Base-by-base conservation (phyloP, 2,888 invertebrate genomes). In the Cinara cedri region DNA sequence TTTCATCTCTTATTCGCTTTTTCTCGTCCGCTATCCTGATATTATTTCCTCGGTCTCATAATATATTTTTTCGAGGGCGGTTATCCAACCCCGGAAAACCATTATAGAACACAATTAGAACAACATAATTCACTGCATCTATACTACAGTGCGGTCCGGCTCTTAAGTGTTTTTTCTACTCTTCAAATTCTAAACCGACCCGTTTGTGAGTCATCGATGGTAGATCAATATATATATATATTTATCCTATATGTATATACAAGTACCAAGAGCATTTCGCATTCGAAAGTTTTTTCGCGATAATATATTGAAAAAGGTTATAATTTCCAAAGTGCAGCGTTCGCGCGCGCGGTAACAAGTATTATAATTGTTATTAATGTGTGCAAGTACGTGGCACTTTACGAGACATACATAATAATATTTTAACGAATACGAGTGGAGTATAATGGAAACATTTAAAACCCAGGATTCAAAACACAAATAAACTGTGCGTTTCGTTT, bases 41-140 rank as follows among this genome's bases (percentile, higher is more conserved):
- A 34, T 26, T 26, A 16, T 26, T 9, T 14, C n/a, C n/a, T n/a
- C n/a, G n/a, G n/a, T n/a, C n/a, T n/a, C n/a, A n/a, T n/a, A n/a
- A n/a, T n/a, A n/a, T n/a, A n/a, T n/a, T n/a, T n/a, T n/a, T n/a
- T n/a, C 26, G 26, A 60, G 1, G 16, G n/a, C 34, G 34, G 34
- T 6, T 26, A 26, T 60, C 60, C 16, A 26, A 26, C 10, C 60
- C 10, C 3, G 60, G 16, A 60, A 60, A 60, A 26, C 26, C 60
- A 60, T 60, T 26, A 60, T 26, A 9, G 24, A 60, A 60, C 60
- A 60, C 60, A 60, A 60, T 60, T 26, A 26, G n/a, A 60, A 60
- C 60, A 60, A 60, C 34, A 34, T 60, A 26, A 24, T 60, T 60
- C 60, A 26, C 10, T 14, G 26, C 16, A 10, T 11, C 1, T 3